A percentile compares a stretch with the other conserved stretches of the same genome.
Conservation (phyloP, 2,888 invertebrate genomes). For the Thalpophila matura region DNA sequence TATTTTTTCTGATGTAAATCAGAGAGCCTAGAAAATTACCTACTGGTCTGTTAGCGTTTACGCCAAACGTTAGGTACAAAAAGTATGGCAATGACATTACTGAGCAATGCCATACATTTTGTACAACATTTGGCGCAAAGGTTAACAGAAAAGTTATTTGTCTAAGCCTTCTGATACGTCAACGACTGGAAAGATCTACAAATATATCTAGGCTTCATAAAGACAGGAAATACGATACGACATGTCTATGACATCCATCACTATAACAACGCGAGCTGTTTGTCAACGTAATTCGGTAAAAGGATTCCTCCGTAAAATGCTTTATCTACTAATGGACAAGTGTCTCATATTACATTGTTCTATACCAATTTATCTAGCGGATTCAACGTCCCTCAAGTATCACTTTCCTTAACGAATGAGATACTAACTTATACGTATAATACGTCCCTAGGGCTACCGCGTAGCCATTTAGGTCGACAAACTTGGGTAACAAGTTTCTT, state of each 20-base stretch:
- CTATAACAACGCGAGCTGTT: slow-evolving; percentile 15
- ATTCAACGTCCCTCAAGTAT: slow-evolving; percentile 33
- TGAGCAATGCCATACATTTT: too few species aligned
- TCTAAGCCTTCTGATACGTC: too few species aligned
- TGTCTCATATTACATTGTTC: slow-evolving; percentile 43
- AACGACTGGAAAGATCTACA: too few species aligned
- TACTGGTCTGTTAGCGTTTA: too few species aligned
- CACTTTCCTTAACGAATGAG: slow-evolving; percentile 43
- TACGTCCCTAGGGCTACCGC: slow-evolving; percentile 41
- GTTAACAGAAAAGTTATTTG: too few species aligned
- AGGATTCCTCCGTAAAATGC: slow-evolving; percentile 44
- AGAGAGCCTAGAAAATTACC: too few species aligned
- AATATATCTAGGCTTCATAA: neutral
- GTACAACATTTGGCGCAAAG: too few species aligned
- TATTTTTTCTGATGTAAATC: neutral
- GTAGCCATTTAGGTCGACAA: slow-evolving; percentile 45
- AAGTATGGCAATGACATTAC: too few species aligned
- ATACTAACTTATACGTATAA: slow-evolving; percentile 38
- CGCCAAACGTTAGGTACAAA: too few species aligned
- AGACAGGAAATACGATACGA: slow-evolving; percentile 37
- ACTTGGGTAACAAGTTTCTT: slow-evolving; percentile 52
- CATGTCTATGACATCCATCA: slow-evolving; percentile 38
- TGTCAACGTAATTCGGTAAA: slow-evolving; percentile 49
- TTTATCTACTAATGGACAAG: slow-evolving; percentile 47
- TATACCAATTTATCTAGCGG: slow-evolving; percentile 43